Base-by-base conservation (phyloP, 2,797 vertebrate species). In the Vireo griseus region DNA sequence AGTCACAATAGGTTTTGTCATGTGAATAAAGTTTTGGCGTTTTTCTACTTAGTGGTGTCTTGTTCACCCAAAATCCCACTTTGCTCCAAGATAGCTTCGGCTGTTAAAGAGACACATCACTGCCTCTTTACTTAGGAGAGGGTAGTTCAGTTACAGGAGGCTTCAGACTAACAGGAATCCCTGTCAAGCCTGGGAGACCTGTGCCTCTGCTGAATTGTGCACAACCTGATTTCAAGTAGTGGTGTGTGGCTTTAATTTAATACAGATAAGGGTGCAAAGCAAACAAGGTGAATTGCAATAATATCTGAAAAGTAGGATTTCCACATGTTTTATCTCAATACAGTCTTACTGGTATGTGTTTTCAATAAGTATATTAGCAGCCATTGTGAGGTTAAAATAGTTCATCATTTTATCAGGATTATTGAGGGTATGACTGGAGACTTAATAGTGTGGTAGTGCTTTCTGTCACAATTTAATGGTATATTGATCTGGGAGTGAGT, bases 391-490 rank as follows among this genome's bases (percentile, higher is more conserved):
- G 92, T 97, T 97, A 96, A 98, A 97, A 97, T 67, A 97, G 94
- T 92, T 97, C 96, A 97, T 97, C 84, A 92, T 92, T 96, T 97
- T 96, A 97, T 97, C 91, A 97, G 93, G 87, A 97, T 97, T 97
- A 97, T 94, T 91, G 96, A 97, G 91, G 42, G 84, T 94, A 92
- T 96, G 95, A 95, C 90, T 96, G 95, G 96, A 92, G 83, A 96
- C 90, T 96, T 97, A 97, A 97, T 97, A 97, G 91, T 90, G 88
- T 95, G 86, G 88, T 96, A 96, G 95, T 94, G 82, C 82, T 97
- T 97, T 97, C 97, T 97, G 96, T 97, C 96, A 97, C 96, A 97
- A 94, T 97, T 96, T 97, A 97, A 97, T 97, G 93, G 96, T 94
- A 84, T 97, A 97, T 98, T 96, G 97, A 98, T 98, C 94, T 96